Conservation (phyloP, 2,888 invertebrate species). For the Andrena camellia region DNA sequence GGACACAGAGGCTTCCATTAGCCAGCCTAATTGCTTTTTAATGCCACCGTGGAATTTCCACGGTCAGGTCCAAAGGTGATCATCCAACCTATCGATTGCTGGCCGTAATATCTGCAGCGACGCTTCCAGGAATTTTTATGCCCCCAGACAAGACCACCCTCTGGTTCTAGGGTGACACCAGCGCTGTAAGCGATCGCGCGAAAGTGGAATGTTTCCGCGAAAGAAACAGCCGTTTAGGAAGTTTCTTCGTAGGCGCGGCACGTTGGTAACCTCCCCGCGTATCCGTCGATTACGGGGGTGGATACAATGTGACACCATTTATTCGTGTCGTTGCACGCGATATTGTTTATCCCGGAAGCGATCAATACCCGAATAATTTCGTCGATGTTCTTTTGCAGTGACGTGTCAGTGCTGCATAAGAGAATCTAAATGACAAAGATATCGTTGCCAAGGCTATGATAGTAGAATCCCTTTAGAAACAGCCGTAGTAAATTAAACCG, state of each 20-base stretch:
- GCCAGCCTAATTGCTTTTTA: conserved; percentile 73
- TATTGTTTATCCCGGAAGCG: conserved; percentile 15
- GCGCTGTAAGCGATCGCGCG: neutral
- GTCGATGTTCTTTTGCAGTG: no score
- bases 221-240: neutral
- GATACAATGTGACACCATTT: neutral
- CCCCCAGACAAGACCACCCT: neutral
- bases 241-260: conserved; percentile 12
- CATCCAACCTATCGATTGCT: conserved; percentile 48
- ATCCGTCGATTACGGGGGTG: neutral
- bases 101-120: conserved; percentile 44
- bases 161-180: neutral
- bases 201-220: neutral
- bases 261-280: neutral
- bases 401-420: no score
- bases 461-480: conserved; percentile 28
- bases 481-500: conserved; percentile 39
- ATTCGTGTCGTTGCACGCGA: neutral
- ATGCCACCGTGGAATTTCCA: conserved; percentile 66
- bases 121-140: conserved; percentile 40
- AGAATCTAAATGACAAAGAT: no score
- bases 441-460: neutral
- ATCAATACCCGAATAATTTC: neutral
- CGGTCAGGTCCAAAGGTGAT: conserved; percentile 39
- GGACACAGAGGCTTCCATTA: conserved; percentile 53